Base-by-base conservation (phyloP, 2,113 vertebrate genomes). In the Rhinoderma darwinii region DNA sequence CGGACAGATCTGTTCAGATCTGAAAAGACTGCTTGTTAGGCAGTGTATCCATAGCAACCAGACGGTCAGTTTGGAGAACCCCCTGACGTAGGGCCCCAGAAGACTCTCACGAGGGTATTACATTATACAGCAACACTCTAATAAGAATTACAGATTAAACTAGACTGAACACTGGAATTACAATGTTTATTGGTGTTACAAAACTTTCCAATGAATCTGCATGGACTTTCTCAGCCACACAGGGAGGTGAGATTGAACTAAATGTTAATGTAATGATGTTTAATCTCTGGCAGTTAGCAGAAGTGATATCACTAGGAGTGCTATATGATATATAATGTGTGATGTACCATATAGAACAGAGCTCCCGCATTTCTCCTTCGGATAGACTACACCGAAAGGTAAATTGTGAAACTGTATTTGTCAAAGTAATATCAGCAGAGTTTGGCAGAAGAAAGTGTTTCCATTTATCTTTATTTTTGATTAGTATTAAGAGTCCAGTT, bases 361-460 rank as follows among this genome's bases (percentile, higher is more conserved):
- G 39, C 12, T 27, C 5, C 73, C 3, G n/a, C 41, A 76, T 44
- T 76, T 30, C n/a, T 18, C 14, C n/a, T 76, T 47, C 47, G n/a
- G 4, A 76, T 39, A 76, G 22, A n/a, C 25, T 14, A 74, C 22
- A 43, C 72, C n/a, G 30, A 78, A 32, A 43, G 39, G 35, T n/a
- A 75, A n/a, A 75, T 51, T 61, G 51, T 41, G 2, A 80, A 61
- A 20, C 56, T 18, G 25, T 37, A 81, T 27, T 81, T 27, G 54
- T 22, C 25, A 81, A 63, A 61, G 37, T 27, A 18, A 37, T 22
- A 27, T 80, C 78, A 43, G 15, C 14, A 43, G 56, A n/a, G 18
- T 80, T 81, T 27, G 54, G 18, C 54, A 27, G 25, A 81, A n/a
- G 30, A 39, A 81, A 41, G 50, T 61, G 37, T 81, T 81, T 27